These are phyloP conservation scores for Syncerus caffer DNA, from an alignment of 2,797 vertebrate species.

Conservation along the genomic window DNA sequence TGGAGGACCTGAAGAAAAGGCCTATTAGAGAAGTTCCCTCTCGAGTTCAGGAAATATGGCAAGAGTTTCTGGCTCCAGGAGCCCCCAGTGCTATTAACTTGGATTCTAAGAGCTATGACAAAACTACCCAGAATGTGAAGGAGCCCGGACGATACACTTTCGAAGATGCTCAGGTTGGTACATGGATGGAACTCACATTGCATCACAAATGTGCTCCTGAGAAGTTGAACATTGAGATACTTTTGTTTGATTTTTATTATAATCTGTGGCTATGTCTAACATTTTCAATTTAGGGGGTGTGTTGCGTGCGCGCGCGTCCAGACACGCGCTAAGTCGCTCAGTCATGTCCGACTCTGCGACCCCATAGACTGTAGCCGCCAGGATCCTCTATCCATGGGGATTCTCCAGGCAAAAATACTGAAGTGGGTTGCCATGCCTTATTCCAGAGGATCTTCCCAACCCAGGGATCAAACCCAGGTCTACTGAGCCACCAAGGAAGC, in stretches of 20 bases:
- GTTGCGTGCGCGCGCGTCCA: no score
- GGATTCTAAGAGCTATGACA: slow-evolving; percentile 97
- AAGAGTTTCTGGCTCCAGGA: slow-evolving; percentile 95
- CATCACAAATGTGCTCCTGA: not conserved
- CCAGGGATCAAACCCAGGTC: not conserved
- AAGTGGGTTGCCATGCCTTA: not conserved
- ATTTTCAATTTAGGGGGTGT: not conserved
- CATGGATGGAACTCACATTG: rapidly evolving
- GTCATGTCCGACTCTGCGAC: not conserved
- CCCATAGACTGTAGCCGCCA: not conserved
- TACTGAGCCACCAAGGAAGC: not conserved
- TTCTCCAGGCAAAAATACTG: not conserved
- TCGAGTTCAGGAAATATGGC: slow-evolving; percentile 97
- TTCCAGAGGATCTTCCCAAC: not conserved
- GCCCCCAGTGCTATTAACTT: slow-evolving; percentile 97
- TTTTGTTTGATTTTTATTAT: not conserved
- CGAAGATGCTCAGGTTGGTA: slow-evolving; percentile 94
- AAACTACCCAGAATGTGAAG: slow-evolving; percentile 97
- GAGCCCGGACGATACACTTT: slow-evolving; percentile 96
- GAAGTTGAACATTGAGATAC: not conserved
- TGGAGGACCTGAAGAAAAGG: slow-evolving; percentile 96
- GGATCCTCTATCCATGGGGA: not conserved
- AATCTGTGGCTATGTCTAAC: not conserved
- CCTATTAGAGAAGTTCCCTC: slow-evolving; percentile 94
- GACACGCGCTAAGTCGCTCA: rapidly evolving